A percentile compares a stretch with the other conserved stretches of the same genome.
These are phyloP conservation scores for Pygmarrhopalites habei DNA, from an alignment of 1,140 invertebrate species.

Conservation along the genomic window DNA sequence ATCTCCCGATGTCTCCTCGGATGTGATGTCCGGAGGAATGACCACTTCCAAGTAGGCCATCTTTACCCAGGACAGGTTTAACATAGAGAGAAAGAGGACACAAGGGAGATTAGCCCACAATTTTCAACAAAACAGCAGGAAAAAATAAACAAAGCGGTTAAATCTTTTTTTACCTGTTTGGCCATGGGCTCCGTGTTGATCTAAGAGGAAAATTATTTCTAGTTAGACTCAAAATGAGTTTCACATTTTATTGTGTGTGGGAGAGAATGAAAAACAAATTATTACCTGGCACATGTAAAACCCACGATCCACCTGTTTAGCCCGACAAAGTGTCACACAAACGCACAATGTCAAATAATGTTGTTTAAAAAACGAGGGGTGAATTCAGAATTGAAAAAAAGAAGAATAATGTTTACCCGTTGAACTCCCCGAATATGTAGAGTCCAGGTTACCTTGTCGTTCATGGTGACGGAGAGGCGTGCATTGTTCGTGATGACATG, in stretches of 20 bases:
- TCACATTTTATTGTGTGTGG: too few relatives aligned
- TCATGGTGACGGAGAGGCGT: constrained; percentile 71
- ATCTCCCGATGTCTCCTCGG: constrained; percentile 70
- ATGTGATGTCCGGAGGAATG: constrained; percentile 82
- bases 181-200: constrained; percentile 91
- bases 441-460: constrained; percentile 65
- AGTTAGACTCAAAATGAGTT: too few relatives aligned
- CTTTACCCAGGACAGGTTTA: constrained; percentile 47
- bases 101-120: too few relatives aligned
- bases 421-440: constrained; percentile 72
- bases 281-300: constrained; percentile 84
- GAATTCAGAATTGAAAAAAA: constrained; percentile 2
- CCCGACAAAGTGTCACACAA: too few relatives aligned
- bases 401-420: constrained; percentile 65
- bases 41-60: constrained; percentile 78
- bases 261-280: too few relatives aligned
- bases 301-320: constrained; percentile 10
- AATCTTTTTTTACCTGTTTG: constrained; percentile 82
- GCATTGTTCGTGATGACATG: constrained; percentile 86
- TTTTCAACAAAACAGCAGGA: too few relatives aligned
- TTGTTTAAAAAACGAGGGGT: too few relatives aligned
- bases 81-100: too few relatives aligned
- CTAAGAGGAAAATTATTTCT: too few relatives aligned
- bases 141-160: too few relatives aligned
- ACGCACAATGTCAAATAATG: too few relatives aligned